Conservation (phyloP, 2,797 vertebrate genomes). For the Hoplostethus mediterraneus region DNA sequence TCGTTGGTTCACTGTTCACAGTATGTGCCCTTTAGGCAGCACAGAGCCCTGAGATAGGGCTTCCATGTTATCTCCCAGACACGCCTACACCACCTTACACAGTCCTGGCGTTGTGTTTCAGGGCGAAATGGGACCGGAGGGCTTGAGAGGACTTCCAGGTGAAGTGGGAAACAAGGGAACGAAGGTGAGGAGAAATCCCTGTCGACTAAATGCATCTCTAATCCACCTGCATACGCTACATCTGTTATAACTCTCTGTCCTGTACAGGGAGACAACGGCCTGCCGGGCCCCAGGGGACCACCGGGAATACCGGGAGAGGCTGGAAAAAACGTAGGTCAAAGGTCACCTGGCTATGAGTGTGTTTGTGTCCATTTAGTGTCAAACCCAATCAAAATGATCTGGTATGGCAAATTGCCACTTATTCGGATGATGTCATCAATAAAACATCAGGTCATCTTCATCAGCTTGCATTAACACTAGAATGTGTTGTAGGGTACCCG, state of each 20-base stretch:
- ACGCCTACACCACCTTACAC: neutral
- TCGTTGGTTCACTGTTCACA: too few species aligned
- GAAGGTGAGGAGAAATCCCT: slow-evolving; percentile 70
- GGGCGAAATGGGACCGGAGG: slow-evolving; percentile 86
- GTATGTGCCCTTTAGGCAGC: too few species aligned
- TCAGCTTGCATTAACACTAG: neutral
- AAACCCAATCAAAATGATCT: neutral
- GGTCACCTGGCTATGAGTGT: neutral
- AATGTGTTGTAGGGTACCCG: slow-evolving; percentile 86
- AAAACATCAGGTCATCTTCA: neutral
- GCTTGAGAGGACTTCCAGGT: slow-evolving; percentile 80
- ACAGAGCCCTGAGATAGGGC: neutral
- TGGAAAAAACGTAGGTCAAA: slow-evolving; percentile 89
- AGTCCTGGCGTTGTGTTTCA: slow-evolving; percentile 60
- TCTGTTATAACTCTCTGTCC: slow-evolving; percentile 10
- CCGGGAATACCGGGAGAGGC: slow-evolving; percentile 85
- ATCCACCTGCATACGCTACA: neutral
- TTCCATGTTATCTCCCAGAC: neutral
- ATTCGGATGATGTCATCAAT: neutral
- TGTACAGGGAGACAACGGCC: slow-evolving; percentile 91
- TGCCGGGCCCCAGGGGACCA: slow-evolving; percentile 92
- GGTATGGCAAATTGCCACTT: neutral
- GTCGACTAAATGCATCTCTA: neutral
- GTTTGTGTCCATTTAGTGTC: neutral
- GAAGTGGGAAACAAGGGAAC: slow-evolving; percentile 81